Base-by-base conservation (phyloP, 2,797 vertebrate genomes). In the Setipinna tenuifilis region DNA sequence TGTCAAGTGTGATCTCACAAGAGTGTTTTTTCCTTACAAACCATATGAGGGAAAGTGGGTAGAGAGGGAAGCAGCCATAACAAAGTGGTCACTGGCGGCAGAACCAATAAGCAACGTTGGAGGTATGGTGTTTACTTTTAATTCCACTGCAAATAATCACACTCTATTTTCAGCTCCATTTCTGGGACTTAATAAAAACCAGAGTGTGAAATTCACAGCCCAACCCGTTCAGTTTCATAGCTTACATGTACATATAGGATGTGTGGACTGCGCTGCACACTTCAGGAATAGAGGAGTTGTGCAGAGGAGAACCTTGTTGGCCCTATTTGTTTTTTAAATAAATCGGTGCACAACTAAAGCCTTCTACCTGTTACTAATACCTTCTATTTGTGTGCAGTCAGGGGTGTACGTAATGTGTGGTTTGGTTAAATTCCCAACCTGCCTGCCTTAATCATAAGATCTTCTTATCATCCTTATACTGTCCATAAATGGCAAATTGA, bases 71-170 rank as follows among this genome's bases (percentile, higher is more conserved):
- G 17, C 19, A 44, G 71, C 9, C 35, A 21, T 41, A 19, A 61
- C 58, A 61, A 61, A 71, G 6, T 78, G 71, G 35, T 21, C 71
- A 41, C 35, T 21, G 71, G 35, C 6, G 35, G 19, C 17, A 11
- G 31, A 35, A 75, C 16, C 14, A 75, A 41, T 75, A 16, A 28
- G 68, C 16, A 28, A 75, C 0, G 17, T 31, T 44, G 19, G 71
- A 44, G 9, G 35, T 21, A 44, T 78, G 31, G 17, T 78, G 17
- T 78, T 44, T 41, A 78, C 71, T 19, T 78, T 78, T 78, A 44
- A 78, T 65, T 65, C n/a, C 61, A 65, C 61, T 23, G 61, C 61
- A 65, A 65, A 65, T 78, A 78, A 44, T 44, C 71, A 44, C 71
- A 78, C 35, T 21, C 31, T 75, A 75, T 35, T 35, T 75, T 78